Evolutionary conservation across 2,797 vertebrate genomes (phyloP), one percentile per base, ranked within the genome.

Genomic region (Ispidina picta): DNA sequence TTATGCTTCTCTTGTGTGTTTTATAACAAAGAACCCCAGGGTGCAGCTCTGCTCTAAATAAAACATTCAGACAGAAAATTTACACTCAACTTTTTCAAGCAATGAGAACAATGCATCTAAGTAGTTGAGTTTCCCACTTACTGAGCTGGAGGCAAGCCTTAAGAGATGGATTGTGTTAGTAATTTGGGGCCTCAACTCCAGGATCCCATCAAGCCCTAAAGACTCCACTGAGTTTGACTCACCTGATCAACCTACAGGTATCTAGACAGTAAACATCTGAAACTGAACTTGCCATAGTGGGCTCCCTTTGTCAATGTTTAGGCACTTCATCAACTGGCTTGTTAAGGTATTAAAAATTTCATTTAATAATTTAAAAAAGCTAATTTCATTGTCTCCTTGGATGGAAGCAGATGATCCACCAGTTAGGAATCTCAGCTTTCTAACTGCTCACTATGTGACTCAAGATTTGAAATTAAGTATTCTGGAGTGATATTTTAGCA

Each of bases 1-100:
- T 83, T 63, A 55, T 26, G 31, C 22, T 75, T 88, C 49, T 92
- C 56, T 90, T 3, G 2, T 66, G 25, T 82, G 71, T 84, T 93
- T 93, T 86, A 35, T 76, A 91, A 90, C 71, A 92, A 95, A 95
- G 71, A 88, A 86, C 23, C n/a, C 26, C 68, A 91, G 85, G 71
- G 68, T 56, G 37, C 49, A 71, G 21, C 71, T 88, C 48, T 54
- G 23, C 10, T 79, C 56, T 37, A 66, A 82, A 49, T 76, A 88
- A 84, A 95, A 62, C 59, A 74, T 20, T 23, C 37, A 63, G 60
- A 76, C 52, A 39, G 33, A 89, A 94, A 89, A 55, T 37, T 72
- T 83, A 46, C 35, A 7, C 66, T 92, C 55, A 14, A 4, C 6
- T 64, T 80, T 66, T 86, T 63, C 87, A 83, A 65, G 66, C 46